These are phyloP conservation scores for Xanthia togata DNA, from an alignment of 2,888 invertebrate genomes.

Conservation along the genomic window DNA sequence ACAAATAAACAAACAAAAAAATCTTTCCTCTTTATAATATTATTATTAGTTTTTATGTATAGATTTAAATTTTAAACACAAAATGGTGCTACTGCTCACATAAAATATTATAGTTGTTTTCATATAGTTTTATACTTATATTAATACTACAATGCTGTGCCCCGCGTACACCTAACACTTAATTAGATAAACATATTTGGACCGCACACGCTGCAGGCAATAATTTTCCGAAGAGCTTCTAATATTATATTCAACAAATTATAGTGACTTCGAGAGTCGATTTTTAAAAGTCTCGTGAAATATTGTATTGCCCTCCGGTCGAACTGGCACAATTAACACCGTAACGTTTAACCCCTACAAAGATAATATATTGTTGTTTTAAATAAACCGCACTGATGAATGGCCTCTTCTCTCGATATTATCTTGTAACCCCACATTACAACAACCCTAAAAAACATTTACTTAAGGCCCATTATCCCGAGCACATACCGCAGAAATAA, in stretches of 20 bases:
- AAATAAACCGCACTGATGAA: conserved; percentile 78
- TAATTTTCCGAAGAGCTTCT: conserved; percentile 40
- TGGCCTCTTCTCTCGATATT: conserved; percentile 65
- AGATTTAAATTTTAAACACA: neutral
- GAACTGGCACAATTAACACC: conserved; percentile 70
- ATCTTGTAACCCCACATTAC: conserved; percentile 61
- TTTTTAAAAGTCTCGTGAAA: conserved; percentile 70
- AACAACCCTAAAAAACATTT: conserved; percentile 60
- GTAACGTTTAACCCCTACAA: conserved; percentile 61
- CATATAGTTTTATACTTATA: too few species aligned
- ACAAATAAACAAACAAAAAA: too few species aligned
- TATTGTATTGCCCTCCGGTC: conserved; percentile 63
- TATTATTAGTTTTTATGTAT: too few species aligned
- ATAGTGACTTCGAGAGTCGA: conserved; percentile 56
- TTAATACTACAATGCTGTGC: too few species aligned
- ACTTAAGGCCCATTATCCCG: conserved; percentile 64
- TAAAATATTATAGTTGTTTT: too few species aligned
- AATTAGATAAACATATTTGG: neutral
- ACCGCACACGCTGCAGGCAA: conserved; percentile 15
- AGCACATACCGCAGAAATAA: conserved; percentile 53
- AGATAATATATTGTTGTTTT: conserved; percentile 80
- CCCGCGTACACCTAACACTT: too few species aligned
- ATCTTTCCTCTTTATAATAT: too few species aligned
- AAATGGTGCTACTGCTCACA: too few species aligned
- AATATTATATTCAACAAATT: conserved; percentile 59